A percentile compares a stretch with the other conserved stretches of the same genome.
Conservation (phyloP, 2,888 invertebrate genomes). For the Leptopilina syphax region DNA sequence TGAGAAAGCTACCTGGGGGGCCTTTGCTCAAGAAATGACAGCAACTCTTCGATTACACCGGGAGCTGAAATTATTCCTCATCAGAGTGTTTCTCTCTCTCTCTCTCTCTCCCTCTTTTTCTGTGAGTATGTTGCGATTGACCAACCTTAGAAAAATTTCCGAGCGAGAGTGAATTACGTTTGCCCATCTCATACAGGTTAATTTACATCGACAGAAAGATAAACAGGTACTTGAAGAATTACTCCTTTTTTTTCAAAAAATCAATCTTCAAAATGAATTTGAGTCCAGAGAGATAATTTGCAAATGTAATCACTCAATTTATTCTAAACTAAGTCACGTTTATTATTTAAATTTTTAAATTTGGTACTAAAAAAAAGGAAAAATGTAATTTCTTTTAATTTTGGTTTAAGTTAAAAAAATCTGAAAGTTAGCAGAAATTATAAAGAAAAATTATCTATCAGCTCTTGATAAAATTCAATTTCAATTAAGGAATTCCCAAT, state of each 20-base stretch:
- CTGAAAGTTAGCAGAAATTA: too few relatives aligned
- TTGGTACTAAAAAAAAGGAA: too few relatives aligned
- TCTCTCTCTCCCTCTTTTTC: neutral
- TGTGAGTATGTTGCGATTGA: conserved; percentile 50
- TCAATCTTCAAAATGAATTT: conserved; percentile 46
- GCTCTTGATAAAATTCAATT: too few relatives aligned
- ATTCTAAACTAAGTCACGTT: too few relatives aligned
- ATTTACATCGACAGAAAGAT: conserved; percentile 51
- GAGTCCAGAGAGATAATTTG: conserved; percentile 5
- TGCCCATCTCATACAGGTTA: conserved; percentile 48
- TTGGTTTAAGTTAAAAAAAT: too few relatives aligned
- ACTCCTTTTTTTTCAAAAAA: conserved; percentile 52
- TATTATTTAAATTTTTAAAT: too few relatives aligned
- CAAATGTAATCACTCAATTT: neutral
- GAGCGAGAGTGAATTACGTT: conserved; percentile 41
- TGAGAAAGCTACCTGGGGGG: conserved; percentile 53
- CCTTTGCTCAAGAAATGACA: conserved; percentile 57
- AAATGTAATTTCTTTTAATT: too few relatives aligned
- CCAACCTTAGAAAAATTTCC: conserved; percentile 55
- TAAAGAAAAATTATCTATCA: too few relatives aligned
- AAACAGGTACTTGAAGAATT: conserved; percentile 32
- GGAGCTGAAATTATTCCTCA: conserved; percentile 64
- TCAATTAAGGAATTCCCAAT: too few relatives aligned
- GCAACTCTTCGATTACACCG: conserved; percentile 62
- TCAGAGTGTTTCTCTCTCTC: conserved; percentile 41